phyloP scores from a whole-genome alignment of 2,113 vertebrate genomes.

The Clarias gariepinus region DNA sequence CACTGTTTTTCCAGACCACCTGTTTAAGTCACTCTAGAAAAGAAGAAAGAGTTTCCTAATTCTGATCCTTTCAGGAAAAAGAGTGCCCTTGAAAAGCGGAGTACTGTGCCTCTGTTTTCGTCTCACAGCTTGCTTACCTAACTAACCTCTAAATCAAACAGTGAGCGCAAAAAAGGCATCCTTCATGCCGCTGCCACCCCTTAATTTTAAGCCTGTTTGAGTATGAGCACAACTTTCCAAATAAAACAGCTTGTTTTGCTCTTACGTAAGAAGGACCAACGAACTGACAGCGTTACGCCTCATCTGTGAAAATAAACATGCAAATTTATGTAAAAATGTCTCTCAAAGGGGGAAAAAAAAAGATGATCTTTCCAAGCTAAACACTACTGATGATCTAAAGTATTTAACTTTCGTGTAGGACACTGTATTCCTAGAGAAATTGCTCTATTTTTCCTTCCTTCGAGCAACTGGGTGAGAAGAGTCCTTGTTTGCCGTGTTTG shows the following conservation, averaged over 20 bases:
- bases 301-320: conserved; percentile 28
- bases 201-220: conserved; percentile 65
- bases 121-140: conserved; percentile 57
- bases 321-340: conserved; percentile 31
- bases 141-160: conserved; percentile 67
- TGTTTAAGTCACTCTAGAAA: conserved; percentile 56
- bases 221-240: conserved; percentile 67
- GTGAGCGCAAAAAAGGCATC: conserved; percentile 51
- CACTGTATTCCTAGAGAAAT: conserved; percentile 42
- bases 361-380: conserved; percentile 60
- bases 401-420: conserved; percentile 13
- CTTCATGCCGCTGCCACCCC: conserved; percentile 64
- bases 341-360: conserved; percentile 43
- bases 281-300: conserved; percentile 40
- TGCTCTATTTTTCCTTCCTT: conserved; percentile 34
- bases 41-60: conserved; percentile 54
- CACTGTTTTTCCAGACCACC: conserved; percentile 42
- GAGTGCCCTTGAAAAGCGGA: conserved; percentile 41
- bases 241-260: conserved; percentile 72
- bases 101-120: conserved; percentile 57
- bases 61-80: conserved; percentile 37
- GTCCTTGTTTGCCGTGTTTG: conserved; percentile 58
- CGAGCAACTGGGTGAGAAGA: conserved; percentile 50
- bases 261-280: conserved; percentile 57
- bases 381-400: conserved; percentile 52